These are phyloP conservation scores for Aleiodes sp. DNA, from an alignment of 1,140 invertebrate genomes.

Conservation along the genomic window DNA sequence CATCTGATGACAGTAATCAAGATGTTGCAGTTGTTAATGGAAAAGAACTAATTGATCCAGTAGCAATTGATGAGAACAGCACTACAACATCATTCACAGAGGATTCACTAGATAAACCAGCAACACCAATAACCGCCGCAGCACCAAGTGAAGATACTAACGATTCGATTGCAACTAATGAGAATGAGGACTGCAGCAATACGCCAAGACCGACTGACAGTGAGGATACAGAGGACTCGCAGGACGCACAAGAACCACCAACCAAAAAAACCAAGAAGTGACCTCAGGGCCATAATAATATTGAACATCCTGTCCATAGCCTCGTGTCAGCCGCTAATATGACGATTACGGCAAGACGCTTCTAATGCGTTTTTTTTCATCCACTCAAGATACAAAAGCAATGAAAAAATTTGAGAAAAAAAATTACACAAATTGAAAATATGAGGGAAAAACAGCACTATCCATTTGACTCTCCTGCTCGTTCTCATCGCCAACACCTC, in stretches of 20 bases:
- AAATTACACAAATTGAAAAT: conserved; percentile 29
- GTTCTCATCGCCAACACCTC: conserved; percentile 32
- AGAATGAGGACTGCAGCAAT: conserved; percentile 58
- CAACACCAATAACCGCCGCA: conserved; percentile 59
- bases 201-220: conserved; percentile 62
- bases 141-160: conserved; percentile 60
- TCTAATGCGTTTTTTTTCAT: conserved; percentile 43
- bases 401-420: conserved; percentile 23
- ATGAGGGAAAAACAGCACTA: neutral
- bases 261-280: conserved; percentile 65
- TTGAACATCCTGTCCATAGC: conserved; percentile 46
- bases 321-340: conserved; percentile 54
- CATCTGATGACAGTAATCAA: conserved; percentile 69
- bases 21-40: conserved; percentile 55
- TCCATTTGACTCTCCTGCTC: conserved; percentile 6
- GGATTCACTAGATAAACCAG: conserved; percentile 73
- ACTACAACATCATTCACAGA: conserved; percentile 78
- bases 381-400: conserved; percentile 29
- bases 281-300: conserved; percentile 45
- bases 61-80: conserved; percentile 63
- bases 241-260: conserved; percentile 61
- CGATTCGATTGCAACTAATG: conserved; percentile 58
- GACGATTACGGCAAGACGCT: conserved; percentile 55
- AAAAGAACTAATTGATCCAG: conserved; percentile 56
- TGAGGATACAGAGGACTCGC: conserved; percentile 60